Evolutionary conservation across 2,888 invertebrate genomes (phyloP).

Genomic region (Andrena bucephala): DNA sequence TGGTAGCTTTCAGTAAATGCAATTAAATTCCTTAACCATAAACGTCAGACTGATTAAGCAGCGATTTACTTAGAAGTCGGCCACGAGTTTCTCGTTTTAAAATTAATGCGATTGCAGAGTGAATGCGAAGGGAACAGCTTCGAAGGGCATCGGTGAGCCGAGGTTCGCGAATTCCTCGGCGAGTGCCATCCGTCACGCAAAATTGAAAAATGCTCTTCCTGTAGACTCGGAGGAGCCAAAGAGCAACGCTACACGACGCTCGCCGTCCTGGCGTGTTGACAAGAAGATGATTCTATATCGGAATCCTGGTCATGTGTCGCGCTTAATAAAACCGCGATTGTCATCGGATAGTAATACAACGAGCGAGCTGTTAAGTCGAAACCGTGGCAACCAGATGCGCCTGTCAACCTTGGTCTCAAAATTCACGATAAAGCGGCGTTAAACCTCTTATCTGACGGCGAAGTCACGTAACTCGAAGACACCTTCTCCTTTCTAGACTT

Average conservation of each 20-base stretch:
- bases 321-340: conserved; percentile 34
- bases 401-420: no score
- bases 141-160: not conserved
- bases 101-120: not conserved
- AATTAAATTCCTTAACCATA: not conserved
- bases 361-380: not conserved
- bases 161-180: not conserved
- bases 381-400: no score
- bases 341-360: not conserved
- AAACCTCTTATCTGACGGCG: not conserved
- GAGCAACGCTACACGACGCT: not conserved
- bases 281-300: conserved; percentile 56
- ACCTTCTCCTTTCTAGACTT: not conserved
- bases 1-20: no score
- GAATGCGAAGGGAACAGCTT: not conserved
- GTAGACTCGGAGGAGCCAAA: not conserved
- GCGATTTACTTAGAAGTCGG: not conserved
- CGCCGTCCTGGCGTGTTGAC: conserved; percentile 36
- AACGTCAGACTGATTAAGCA: not conserved
- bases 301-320: conserved; percentile 28
- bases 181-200: not conserved
- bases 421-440: conserved; percentile 18
- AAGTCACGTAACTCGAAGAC: not conserved
- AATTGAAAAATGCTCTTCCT: not conserved
- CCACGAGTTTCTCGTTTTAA: not conserved